A percentile compares a stretch with the other conserved stretches of the same genome.
Conservation (phyloP, 2,113 vertebrate species). For the Cololabis saira region DNA sequence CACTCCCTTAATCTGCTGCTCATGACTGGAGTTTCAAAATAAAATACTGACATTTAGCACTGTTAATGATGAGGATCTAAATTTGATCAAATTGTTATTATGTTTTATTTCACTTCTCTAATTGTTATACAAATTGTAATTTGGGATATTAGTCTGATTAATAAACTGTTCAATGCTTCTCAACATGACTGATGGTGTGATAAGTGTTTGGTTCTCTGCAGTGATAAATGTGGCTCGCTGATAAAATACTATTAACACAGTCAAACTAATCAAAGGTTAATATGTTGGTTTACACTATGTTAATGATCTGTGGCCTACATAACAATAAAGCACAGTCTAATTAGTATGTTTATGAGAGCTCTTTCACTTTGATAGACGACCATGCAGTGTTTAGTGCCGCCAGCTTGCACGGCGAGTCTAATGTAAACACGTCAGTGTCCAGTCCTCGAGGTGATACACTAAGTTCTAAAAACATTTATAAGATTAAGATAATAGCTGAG, state of each 20-base stretch:
- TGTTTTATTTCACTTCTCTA: not conserved
- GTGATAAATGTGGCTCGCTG: constrained; percentile 62
- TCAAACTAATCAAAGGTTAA: constrained; percentile 77
- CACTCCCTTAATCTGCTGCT: not conserved
- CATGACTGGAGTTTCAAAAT: not conserved
- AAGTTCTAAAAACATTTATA: constrained; percentile 84
- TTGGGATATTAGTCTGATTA: constrained; percentile 42
- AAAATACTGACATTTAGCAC: not conserved
- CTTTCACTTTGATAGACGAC: constrained; percentile 74
- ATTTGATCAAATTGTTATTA: not conserved
- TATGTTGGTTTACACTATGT: constrained; percentile 75
- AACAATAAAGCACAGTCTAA: constrained; percentile 74
- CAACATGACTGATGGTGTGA: constrained; percentile 42
- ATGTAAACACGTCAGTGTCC: constrained; percentile 72
- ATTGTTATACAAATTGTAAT: constrained; percentile 4
- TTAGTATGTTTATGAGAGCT: constrained; percentile 78
- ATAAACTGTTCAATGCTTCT: constrained; percentile 29
- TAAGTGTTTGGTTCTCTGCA: constrained; percentile 22
- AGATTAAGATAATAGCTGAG: constrained; percentile 71
- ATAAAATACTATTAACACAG: constrained; percentile 57
- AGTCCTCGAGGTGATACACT: constrained; percentile 78
- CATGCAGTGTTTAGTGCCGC: constrained; percentile 52
- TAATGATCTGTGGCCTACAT: constrained; percentile 76
- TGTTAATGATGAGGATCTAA: not conserved
- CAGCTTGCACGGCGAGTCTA: constrained; percentile 61